Evolutionary conservation across 35 echinoderm and acorn worm species (phyloP).

Genomic region (Ptychodera flava): DNA sequence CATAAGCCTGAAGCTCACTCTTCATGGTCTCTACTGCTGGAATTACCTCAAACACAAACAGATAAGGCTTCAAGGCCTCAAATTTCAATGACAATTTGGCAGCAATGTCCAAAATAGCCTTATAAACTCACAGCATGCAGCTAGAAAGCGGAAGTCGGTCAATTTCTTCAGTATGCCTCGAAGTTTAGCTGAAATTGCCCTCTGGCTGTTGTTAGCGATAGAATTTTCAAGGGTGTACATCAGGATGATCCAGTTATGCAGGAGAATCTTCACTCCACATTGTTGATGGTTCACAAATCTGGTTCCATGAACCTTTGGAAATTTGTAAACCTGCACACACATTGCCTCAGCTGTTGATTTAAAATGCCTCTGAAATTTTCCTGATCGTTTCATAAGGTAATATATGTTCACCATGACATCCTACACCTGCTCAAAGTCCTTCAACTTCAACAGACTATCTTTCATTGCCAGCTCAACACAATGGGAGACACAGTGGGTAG

Average conservation of each 20-base stretch:
- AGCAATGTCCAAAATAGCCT: conserved; percentile 41
- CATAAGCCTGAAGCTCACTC: conserved; percentile 16
- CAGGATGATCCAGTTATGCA: conserved; percentile 50
- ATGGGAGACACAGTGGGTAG: conserved; percentile 51
- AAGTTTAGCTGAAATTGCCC: conserved; percentile 33
- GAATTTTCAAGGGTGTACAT: conserved; percentile 41
- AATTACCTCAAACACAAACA: conserved; percentile 38
- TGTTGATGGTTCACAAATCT: conserved; percentile 52
- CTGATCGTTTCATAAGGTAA: conserved; percentile 56
- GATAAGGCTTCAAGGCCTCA: conserved; percentile 29
- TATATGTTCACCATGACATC: conserved; percentile 48
- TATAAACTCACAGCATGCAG: conserved; percentile 12
- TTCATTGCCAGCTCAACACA: conserved; percentile 44
- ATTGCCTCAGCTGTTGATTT: conserved; percentile 29
- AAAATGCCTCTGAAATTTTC: conserved; percentile 67
- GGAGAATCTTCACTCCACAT: conserved; percentile 37
- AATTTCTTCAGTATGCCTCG: conserved; percentile 50
- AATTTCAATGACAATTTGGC: conserved; percentile 41
- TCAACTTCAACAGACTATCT: conserved; percentile 44
- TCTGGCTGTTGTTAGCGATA: conserved; percentile 27
- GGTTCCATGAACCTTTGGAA: conserved; percentile 42
- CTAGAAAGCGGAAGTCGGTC: conserved; percentile 24
- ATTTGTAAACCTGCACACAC: conserved; percentile 31
- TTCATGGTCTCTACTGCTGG: conserved; percentile 35
- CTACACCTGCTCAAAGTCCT: conserved; percentile 32